These are phyloP conservation scores for Lottia scabra DNA, from an alignment of 2,888 invertebrate species.

Conservation along the genomic window DNA sequence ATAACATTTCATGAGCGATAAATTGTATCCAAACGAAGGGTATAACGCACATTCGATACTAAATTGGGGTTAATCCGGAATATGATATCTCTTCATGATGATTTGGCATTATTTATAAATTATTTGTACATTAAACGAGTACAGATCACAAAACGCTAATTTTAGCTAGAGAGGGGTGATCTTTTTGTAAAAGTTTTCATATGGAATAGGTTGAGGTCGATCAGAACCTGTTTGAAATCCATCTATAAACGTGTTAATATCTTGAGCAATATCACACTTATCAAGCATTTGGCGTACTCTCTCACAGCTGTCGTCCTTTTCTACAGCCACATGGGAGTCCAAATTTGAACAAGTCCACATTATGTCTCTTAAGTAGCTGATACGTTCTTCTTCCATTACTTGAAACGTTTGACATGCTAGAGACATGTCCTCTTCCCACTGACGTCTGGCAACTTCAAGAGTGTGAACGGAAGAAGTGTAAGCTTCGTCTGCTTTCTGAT, in stretches of 20 bases:
- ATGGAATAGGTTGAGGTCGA: neutral
- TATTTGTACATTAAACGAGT: too few relatives aligned
- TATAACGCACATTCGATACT: too few relatives aligned
- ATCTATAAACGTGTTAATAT: neutral
- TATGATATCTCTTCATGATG: too few relatives aligned
- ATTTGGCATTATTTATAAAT: too few relatives aligned
- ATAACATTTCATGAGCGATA: too few relatives aligned
- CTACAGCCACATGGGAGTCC: neutral
- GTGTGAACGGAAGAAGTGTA: slow-evolving; percentile 23
- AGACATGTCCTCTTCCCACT: slow-evolving; percentile 34
- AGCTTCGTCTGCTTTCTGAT: slow-evolving; percentile 11
- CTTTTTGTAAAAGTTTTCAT: neutral
- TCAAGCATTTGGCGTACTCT: neutral
- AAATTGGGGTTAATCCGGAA: too few relatives aligned
- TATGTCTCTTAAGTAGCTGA: neutral
- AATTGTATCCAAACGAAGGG: too few relatives aligned
- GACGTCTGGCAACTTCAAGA: slow-evolving; percentile 20
- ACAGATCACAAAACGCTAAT: too few relatives aligned
- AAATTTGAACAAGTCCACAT: neutral
- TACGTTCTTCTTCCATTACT: neutral
- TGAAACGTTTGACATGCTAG: slow-evolving; percentile 18
- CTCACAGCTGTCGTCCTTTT: neutral
- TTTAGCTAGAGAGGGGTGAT: too few relatives aligned
- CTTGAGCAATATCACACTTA: neutral
- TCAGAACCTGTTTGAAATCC: neutral